phyloP scores from a whole-genome alignment of 2,888 invertebrate genomes.

The Drosophila phalerata region DNA sequence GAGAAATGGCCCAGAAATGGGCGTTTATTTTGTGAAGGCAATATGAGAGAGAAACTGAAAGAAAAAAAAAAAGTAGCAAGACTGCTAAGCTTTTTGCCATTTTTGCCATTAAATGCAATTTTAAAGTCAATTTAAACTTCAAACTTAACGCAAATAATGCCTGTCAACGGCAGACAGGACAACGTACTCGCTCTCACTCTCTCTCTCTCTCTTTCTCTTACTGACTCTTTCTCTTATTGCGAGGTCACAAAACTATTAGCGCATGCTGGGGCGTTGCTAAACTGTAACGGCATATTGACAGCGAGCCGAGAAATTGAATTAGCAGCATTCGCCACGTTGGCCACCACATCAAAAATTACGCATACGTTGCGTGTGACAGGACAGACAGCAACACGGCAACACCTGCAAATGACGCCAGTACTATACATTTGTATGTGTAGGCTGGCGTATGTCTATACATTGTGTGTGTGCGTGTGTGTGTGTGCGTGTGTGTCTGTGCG shows the following conservation, averaged over 20 bases:
- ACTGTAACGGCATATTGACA: slow-evolving; percentile 67
- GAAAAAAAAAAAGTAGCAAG: slow-evolving; percentile 11
- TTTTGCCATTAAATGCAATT: slow-evolving; percentile 73
- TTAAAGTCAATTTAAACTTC: slow-evolving; percentile 75
- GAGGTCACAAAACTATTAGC: slow-evolving; percentile 46
- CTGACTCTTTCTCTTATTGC: neutral
- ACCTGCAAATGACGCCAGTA: slow-evolving; percentile 37
- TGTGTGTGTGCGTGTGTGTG: slow-evolving; percentile 19
- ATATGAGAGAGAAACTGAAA: neutral
- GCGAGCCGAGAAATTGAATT: slow-evolving; percentile 67
- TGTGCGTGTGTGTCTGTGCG: slow-evolving; percentile 27
- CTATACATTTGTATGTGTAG: slow-evolving; percentile 1
- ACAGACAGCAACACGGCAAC: slow-evolving; percentile 20
- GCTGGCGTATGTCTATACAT: no score
- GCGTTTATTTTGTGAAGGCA: slow-evolving; percentile 19
- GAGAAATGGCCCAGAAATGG: slow-evolving; percentile 39
- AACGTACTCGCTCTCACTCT: neutral
- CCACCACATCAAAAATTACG: slow-evolving; percentile 62
- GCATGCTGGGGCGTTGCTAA: slow-evolving; percentile 31
- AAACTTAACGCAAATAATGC: slow-evolving; percentile 71
- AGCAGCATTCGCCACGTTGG: slow-evolving; percentile 62
- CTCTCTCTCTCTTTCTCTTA: neutral
- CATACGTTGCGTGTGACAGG: slow-evolving; percentile 60
- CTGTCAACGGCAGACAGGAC: slow-evolving; percentile 65
- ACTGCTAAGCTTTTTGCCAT: slow-evolving; percentile 54